A percentile compares a stretch with the other conserved stretches of the same genome.
Conservation (phyloP, 1,140 invertebrate species). For the Bombus huntii region DNA sequence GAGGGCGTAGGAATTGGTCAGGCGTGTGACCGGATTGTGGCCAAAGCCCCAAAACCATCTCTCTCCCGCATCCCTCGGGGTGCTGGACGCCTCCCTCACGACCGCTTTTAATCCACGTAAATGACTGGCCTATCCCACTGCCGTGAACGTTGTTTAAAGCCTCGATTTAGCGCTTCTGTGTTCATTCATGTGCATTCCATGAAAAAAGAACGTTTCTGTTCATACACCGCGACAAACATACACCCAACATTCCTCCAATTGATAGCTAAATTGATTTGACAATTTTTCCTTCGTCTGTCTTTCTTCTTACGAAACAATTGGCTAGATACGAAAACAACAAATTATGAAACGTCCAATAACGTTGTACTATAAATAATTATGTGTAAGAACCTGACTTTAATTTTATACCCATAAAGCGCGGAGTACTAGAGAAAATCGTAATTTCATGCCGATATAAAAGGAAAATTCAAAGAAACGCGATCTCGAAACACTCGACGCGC, state of each 20-base stretch:
- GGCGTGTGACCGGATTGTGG: conserved; percentile 66
- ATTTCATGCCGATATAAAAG: not conserved
- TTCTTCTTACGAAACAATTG: no score
- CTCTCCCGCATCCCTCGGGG: conserved; percentile 27
- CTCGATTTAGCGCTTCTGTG: conserved; percentile 39
- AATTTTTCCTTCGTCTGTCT: not conserved
- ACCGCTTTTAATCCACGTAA: conserved; percentile 64
- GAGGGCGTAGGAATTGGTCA: conserved; percentile 46
- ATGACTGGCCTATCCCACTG: conserved; percentile 56
- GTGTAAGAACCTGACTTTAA: no score
- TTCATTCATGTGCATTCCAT: not conserved
- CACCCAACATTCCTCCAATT: not conserved
- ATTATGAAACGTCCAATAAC: not conserved
- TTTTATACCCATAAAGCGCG: no score
- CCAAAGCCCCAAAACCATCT: conserved; percentile 52
- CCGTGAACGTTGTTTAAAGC: conserved; percentile 60
- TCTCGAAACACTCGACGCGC: not conserved
- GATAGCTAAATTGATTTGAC: not conserved
- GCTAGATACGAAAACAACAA: not conserved
- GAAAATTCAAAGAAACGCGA: not conserved
- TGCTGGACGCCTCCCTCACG: conserved; percentile 36
- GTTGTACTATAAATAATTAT: no score
- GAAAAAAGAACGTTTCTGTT: not conserved
- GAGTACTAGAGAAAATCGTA: no score
- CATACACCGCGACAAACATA: not conserved